phyloP scores from a whole-genome alignment of 2,888 invertebrate genomes.

The Epirrita christyi region DNA sequence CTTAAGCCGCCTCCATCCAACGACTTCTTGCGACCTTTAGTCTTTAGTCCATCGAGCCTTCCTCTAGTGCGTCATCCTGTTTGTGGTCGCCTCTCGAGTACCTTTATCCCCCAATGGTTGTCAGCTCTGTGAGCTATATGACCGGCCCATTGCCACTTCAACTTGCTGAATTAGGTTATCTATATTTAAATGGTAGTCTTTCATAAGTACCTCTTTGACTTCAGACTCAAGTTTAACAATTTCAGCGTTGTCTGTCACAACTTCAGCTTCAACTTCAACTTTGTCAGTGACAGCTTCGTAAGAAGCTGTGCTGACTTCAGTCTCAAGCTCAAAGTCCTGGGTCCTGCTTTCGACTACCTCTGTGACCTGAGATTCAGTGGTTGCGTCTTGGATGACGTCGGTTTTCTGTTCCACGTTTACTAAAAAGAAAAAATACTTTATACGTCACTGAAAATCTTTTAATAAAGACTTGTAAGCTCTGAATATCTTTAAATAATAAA shows the following conservation, averaged over 20 bases:
- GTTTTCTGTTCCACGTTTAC: slow-evolving; percentile 37
- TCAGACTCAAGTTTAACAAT: slow-evolving; percentile 19
- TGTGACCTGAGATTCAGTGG: slow-evolving; percentile 32
- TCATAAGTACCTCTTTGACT: slow-evolving; percentile 19
- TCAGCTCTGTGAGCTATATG: too few relatives aligned
- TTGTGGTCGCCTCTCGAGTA: too few relatives aligned
- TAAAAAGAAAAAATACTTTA: slow-evolving; percentile 25
- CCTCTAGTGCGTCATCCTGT: too few relatives aligned
- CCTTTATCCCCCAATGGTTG: too few relatives aligned
- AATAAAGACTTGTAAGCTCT: too few relatives aligned
- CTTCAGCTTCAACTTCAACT: slow-evolving; percentile 15
- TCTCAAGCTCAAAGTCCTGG: slow-evolving; percentile 19
- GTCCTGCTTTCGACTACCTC: slow-evolving; percentile 23
- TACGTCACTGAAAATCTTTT: too few relatives aligned
- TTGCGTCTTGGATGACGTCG: slow-evolving; percentile 32
- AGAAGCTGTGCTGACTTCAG: slow-evolving; percentile 25
- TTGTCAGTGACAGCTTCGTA: slow-evolving; percentile 24
- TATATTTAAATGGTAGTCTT: neutral
- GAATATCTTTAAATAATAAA: too few relatives aligned
- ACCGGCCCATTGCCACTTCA: too few relatives aligned
- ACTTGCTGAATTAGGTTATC: too few relatives aligned
- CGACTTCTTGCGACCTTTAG: too few relatives aligned
- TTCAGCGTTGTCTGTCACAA: slow-evolving; percentile 18
- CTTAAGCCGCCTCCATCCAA: too few relatives aligned
- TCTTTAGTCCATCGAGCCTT: too few relatives aligned